Percentiles rank a stretch among this genome's conserved stretches.
These are phyloP conservation scores for Prionchulus punctatus DNA, from an alignment of 2,888 invertebrate species.

Conservation along the genomic window DNA sequence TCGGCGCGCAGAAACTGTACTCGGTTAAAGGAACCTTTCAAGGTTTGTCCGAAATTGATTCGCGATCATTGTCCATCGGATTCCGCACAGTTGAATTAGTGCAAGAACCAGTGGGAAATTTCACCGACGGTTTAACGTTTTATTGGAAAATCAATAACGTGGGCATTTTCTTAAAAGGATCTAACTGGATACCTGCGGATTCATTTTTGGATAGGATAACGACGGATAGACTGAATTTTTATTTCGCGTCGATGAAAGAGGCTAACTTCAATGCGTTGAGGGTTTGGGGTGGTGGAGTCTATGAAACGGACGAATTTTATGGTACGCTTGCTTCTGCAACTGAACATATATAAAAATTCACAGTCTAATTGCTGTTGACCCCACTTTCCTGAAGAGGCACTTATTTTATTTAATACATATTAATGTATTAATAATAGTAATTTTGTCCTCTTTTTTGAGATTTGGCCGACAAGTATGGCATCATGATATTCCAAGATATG, in stretches of 20 bases:
- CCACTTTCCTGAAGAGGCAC: no score
- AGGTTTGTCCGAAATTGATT: not conserved
- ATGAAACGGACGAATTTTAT: constrained; percentile 79
- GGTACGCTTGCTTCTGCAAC: not conserved
- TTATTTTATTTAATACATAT: no score
- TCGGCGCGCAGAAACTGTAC: constrained; percentile 62
- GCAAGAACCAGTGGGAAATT: constrained; percentile 17
- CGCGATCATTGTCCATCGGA: constrained; percentile 33
- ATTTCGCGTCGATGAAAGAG: constrained; percentile 31
- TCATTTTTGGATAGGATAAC: constrained; percentile 56
- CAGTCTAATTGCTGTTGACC: no score
- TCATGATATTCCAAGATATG: constrained; percentile 91
- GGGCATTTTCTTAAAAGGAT: constrained; percentile 67
- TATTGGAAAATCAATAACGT: constrained; percentile 68
- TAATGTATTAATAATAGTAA: no score
- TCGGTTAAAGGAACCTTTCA: constrained; percentile 40
- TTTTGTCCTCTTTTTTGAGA: constrained; percentile 16
- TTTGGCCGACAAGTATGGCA: constrained; percentile 66
- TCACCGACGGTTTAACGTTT: constrained; percentile 47
- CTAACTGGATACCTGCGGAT: constrained; percentile 77
- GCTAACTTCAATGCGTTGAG: constrained; percentile 79
- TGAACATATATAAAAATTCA: no score
- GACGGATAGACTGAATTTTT: constrained; percentile 30
- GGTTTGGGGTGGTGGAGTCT: constrained; percentile 97
- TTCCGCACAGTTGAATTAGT: constrained; percentile 65